phyloP scores from a whole-genome alignment of 2,888 invertebrate species.

The Perizoma flavofasciatum region DNA sequence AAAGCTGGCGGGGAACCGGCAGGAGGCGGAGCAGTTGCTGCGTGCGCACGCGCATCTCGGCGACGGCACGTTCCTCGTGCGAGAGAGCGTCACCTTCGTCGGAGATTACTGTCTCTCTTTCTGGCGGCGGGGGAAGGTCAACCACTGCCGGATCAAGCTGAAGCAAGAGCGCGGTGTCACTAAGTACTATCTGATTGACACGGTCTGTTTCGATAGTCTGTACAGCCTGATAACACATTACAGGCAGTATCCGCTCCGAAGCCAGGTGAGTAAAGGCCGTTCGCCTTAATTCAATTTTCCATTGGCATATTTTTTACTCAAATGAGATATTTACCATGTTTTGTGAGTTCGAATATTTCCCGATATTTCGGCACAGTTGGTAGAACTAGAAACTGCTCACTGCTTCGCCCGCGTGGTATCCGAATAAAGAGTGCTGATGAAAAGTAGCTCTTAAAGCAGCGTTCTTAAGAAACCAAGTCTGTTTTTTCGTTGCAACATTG shows the following conservation, averaged over 20 bases:
- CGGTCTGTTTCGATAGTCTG: constrained; percentile 94
- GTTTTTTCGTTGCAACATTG: too few relatives aligned
- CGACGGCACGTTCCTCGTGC: constrained; percentile 96
- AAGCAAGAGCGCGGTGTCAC: constrained; percentile 94
- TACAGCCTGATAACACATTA: constrained; percentile 96
- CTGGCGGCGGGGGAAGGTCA: constrained; percentile 94
- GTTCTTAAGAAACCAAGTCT: too few relatives aligned
- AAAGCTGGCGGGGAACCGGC: constrained; percentile 90
- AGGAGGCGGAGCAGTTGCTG: constrained; percentile 91
- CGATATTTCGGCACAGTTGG: too few relatives aligned
- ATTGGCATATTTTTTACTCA: too few relatives aligned
- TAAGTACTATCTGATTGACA: constrained; percentile 95
- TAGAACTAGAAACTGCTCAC: too few relatives aligned
- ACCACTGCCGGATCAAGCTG: constrained; percentile 95
- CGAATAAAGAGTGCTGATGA: too few relatives aligned
- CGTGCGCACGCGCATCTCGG: constrained; percentile 91
- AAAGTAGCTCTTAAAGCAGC: too few relatives aligned
- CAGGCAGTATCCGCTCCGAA: constrained; percentile 92
- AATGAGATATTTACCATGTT: too few relatives aligned
- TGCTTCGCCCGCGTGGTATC: too few relatives aligned
- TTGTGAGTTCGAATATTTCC: too few relatives aligned
- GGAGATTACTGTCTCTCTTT: constrained; percentile 98
- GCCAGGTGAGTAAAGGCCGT: constrained; percentile 82
- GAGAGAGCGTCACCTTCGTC: constrained; percentile 97
- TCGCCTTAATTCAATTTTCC: too few relatives aligned